Percentiles rank a stretch among this genome's conserved stretches.
These are phyloP conservation scores for Helicoverpa armigera DNA, from an alignment of 1,140 invertebrate species.

Conservation along the genomic window DNA sequence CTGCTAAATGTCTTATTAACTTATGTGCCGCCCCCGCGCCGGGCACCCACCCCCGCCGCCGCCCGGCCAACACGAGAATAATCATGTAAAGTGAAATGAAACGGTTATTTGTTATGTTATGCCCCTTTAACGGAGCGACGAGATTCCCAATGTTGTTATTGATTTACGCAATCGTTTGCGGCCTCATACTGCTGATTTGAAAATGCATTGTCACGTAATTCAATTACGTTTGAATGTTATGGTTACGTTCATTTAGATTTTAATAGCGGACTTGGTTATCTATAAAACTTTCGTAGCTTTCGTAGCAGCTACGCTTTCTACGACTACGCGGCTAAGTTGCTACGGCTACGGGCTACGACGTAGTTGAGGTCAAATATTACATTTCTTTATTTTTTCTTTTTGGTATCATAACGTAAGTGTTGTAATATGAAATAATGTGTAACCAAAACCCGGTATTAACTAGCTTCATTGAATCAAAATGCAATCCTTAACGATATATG, in stretches of 20 bases:
- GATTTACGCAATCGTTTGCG: conserved; percentile 70
- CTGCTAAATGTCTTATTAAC: conserved; percentile 86
- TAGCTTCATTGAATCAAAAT: no score
- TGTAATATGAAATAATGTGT: no score
- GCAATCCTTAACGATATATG: no score
- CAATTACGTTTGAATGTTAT: conserved; percentile 22
- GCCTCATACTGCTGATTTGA: conserved; percentile 56
- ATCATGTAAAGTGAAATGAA: conserved; percentile 87
- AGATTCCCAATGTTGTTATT: conserved; percentile 75
- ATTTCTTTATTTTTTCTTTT: no score
- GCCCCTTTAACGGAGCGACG: conserved; percentile 74
- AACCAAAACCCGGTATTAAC: no score
- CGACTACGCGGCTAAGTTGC: not conserved
- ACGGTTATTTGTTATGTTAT: conserved; percentile 85
- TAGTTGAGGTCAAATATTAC: not conserved
- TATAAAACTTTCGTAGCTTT: not conserved
- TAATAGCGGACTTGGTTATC: not conserved
- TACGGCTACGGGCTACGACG: not conserved
- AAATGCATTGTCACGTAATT: conserved; percentile 41
- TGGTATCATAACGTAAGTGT: no score
- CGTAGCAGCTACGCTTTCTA: not conserved
- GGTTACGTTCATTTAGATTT: not conserved
- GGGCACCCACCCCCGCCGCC: conserved; percentile 58
- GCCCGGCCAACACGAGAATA: conserved; percentile 79
- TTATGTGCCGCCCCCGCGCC: conserved; percentile 72